phyloP scores from a whole-genome alignment of 2,797 vertebrate genomes.

The Halcyon badia region DNA sequence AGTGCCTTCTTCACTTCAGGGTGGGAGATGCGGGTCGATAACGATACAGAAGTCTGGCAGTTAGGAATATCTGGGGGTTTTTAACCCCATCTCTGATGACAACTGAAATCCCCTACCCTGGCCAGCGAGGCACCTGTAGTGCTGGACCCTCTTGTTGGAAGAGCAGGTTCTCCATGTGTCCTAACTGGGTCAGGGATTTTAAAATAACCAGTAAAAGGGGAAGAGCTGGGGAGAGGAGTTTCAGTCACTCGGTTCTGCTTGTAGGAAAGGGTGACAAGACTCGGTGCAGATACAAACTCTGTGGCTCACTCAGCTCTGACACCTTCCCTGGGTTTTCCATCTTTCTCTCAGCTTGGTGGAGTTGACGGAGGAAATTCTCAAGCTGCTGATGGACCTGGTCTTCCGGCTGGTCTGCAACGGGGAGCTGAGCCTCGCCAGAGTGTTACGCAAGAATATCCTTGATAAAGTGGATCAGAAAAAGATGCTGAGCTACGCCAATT shows the following conservation, averaged over 20 bases:
- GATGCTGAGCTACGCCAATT: conserved; percentile 90
- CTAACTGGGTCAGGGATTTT: neutral
- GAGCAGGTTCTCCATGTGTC: neutral
- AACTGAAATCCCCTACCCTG: neutral
- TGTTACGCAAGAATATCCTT: conserved; percentile 96
- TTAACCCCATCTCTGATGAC: accelerated
- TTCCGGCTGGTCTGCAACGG: conserved; percentile 94
- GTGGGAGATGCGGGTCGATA: accelerated
- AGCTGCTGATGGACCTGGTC: conserved; percentile 97
- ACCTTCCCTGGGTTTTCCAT: neutral
- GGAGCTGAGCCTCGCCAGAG: conserved; percentile 95
- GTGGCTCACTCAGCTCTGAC: neutral
- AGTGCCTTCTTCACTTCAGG: conserved; percentile 58
- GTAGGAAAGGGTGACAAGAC: neutral
- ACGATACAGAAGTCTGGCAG: neutral
- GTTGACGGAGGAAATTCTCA: conserved; percentile 95
- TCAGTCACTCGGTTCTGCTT: neutral
- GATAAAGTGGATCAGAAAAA: conserved; percentile 97
- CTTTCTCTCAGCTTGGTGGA: conserved; percentile 88
- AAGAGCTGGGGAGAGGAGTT: neutral
- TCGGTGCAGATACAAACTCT: neutral
- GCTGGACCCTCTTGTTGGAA: neutral
- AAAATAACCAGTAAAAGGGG: neutral
- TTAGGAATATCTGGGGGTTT: accelerated
- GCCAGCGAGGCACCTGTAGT: accelerated